phyloP scores from a whole-genome alignment of 2,113 vertebrate genomes.

The human region GRCh38 chr2:203922501-203923000 shows the following conservation, averaged over 20 bases:
- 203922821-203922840: background rate
- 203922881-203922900: background rate
- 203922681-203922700: background rate
- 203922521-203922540: background rate
- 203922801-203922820: background rate
- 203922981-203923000: background rate
- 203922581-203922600: background rate
- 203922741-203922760: background rate
- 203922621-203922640: background rate
- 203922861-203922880: background rate
- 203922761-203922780: background rate
- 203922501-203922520: background rate
- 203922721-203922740: background rate
- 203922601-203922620: background rate
- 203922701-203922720: background rate
- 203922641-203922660: background rate
- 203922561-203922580: background rate
- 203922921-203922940: background rate
- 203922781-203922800: background rate
- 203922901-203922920: background rate
- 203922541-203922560: background rate
- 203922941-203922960: background rate
- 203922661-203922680: background rate
- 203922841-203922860: background rate
- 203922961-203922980: background rate